These are phyloP conservation scores for Eulemur albifrons DNA, from an alignment of 2,797 vertebrate species.

Conservation along the genomic window DNA sequence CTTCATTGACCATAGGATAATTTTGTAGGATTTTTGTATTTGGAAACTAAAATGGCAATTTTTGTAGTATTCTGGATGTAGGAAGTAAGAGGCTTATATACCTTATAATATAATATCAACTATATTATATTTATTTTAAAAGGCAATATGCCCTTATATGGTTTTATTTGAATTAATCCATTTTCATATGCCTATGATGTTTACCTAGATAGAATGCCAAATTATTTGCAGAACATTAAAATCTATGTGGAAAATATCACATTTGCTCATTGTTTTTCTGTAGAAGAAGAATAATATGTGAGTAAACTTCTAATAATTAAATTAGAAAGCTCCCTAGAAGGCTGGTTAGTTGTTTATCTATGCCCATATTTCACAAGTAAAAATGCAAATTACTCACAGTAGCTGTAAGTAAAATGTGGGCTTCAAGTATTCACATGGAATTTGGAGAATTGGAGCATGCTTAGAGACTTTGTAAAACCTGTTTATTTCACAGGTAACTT, in stretches of 20 bases:
- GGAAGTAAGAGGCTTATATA: not conserved
- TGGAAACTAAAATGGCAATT: not conserved
- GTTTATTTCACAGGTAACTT: constrained; percentile 28
- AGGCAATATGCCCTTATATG: constrained; percentile 41
- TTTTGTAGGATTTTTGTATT: not conserved
- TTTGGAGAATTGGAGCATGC: not conserved
- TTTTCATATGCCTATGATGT: constrained; percentile 75
- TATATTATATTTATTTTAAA: constrained; percentile 11
- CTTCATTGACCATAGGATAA: not conserved
- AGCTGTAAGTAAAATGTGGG: not conserved
- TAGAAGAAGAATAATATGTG: constrained; percentile 77
- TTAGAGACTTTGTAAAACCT: not conserved
- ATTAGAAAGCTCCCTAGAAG: constrained; percentile 71
- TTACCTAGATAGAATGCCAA: constrained; percentile 76
- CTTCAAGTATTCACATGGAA: constrained; percentile 36
- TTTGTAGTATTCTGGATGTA: not conserved
- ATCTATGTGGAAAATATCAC: constrained; percentile 76
- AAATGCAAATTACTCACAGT: constrained; percentile 23
- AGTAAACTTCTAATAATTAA: constrained; percentile 79
- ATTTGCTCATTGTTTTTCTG: constrained; percentile 80
- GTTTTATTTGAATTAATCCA: constrained; percentile 76
- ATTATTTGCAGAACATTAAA: constrained; percentile 75
- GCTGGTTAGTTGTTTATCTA: constrained; percentile 62
- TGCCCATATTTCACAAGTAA: constrained; percentile 40
- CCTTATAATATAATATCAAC: not conserved